Conservation (phyloP, 1,140 invertebrate genomes). For the Geopemphigus sp. region DNA sequence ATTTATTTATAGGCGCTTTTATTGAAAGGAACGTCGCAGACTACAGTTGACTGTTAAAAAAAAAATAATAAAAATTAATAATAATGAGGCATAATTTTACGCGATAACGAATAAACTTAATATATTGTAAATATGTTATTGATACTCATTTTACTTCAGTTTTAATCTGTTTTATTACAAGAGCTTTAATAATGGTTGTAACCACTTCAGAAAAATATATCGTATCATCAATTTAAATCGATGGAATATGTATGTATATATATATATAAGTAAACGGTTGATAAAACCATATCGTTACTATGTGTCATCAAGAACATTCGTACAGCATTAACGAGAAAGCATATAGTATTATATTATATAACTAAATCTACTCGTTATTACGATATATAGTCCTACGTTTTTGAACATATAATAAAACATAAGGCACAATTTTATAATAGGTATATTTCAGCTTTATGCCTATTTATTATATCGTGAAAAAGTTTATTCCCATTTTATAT, state of each 20-base stretch:
- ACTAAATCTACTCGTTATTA: neutral
- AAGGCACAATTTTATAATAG: too few relatives aligned
- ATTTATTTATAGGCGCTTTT: neutral
- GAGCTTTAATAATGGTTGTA: too few relatives aligned
- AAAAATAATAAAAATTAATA: neutral
- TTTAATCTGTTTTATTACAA: too few relatives aligned
- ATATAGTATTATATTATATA: neutral
- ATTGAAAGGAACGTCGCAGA: neutral
- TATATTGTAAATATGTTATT: neutral
- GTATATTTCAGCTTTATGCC: too few relatives aligned
- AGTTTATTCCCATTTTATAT: too few relatives aligned
- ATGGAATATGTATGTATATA: neutral
- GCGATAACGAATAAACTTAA: neutral
- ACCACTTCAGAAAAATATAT: constrained; percentile 7
- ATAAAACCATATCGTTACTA: neutral
- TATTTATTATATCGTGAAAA: too few relatives aligned
- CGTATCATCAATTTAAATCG: too few relatives aligned
- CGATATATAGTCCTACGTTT: neutral
- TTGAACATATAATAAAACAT: neutral
- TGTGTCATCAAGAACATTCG: neutral
- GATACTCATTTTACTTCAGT: neutral
- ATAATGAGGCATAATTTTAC: neutral
- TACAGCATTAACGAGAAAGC: neutral
- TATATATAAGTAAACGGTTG: neutral
- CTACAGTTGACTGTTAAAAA: neutral